Base-by-base conservation (phyloP, 2,888 invertebrate species). In the Loripinus fragilis region DNA sequence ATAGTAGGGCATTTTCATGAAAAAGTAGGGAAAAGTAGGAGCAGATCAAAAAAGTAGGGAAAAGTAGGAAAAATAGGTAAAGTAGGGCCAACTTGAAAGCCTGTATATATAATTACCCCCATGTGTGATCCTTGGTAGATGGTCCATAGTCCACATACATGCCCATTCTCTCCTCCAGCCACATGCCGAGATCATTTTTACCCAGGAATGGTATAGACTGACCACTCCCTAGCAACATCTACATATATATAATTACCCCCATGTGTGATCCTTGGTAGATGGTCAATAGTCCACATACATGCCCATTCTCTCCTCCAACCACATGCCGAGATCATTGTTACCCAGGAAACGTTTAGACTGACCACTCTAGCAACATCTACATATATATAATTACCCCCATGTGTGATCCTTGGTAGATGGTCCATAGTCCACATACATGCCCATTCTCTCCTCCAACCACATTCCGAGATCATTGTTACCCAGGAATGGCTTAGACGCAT, bases 81-180 rank as follows among this genome's bases (percentile, higher is more conserved):
- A n/a, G n/a, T n/a, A n/a, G n/a, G n/a, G n/a, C n/a, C n/a, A n/a
- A n/a, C n/a, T n/a, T n/a, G n/a, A n/a, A n/a, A n/a, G n/a, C n/a
- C n/a, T n/a, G n/a, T n/a, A 55, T 20, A 8, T 41, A 38, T 30
- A 77, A 88, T 73, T 81, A 93, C 93, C 94, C 94, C 94, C 94
- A 94, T 2, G 94, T 94, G 78, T 94, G 94, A 76, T 93, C 93
- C 67, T 91, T 89, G 10, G 94, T 94, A 2, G 94, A 89, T 15
- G 93, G 93, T 23, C 94, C 94, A 88, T 93, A 94, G 85, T 94
- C 94, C 1, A 93, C 93, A 83, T 93, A 93, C 91, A 93, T 92
- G 35, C 90, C 89, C 66, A 94, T 87, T 69, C 85, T 89, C 80
- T 94, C 93, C 5, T 91, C 91, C 5, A 94, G 83, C 93, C 93